Conservation (phyloP, 2,113 vertebrate genomes). For the Upupa epops region DNA sequence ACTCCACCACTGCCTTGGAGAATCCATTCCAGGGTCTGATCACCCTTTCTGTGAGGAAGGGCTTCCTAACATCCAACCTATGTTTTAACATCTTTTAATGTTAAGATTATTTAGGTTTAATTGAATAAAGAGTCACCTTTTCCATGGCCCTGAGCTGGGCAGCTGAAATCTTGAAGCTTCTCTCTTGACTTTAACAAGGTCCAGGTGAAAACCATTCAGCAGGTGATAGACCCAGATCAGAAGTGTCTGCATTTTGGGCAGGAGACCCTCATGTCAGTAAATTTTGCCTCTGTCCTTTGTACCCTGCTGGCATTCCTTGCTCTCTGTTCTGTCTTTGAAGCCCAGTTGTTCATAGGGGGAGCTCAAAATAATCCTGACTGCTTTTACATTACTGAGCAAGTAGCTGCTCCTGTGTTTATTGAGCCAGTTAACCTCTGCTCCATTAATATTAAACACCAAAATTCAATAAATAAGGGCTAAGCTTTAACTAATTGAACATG, state of each 20-base stretch:
- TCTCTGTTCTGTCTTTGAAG: background rate
- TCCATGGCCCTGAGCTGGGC: background rate
- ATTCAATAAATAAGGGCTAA: background rate
- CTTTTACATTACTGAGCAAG: background rate
- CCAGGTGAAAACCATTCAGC: background rate
- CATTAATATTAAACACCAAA: constrained; percentile 41
- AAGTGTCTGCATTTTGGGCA: background rate
- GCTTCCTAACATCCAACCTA: too few species aligned
- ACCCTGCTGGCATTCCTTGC: background rate
- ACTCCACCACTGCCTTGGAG: too few species aligned
- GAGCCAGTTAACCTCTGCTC: constrained; percentile 39
- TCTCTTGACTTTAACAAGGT: background rate
- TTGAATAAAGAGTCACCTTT: background rate
- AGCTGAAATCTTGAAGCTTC: background rate
- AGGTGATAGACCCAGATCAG: background rate
- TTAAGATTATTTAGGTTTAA: background rate
- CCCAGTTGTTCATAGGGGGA: background rate
- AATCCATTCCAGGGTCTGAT: too few species aligned
- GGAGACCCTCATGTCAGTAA: background rate
- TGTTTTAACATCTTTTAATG: background rate
- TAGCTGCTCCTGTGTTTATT: too few species aligned
- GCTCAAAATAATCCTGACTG: background rate
- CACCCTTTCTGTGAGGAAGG: too few species aligned
- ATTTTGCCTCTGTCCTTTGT: background rate
- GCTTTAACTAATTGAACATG: constrained; percentile 23